phyloP scores from a whole-genome alignment of 2,888 invertebrate species.

The Polia nebulosa region DNA sequence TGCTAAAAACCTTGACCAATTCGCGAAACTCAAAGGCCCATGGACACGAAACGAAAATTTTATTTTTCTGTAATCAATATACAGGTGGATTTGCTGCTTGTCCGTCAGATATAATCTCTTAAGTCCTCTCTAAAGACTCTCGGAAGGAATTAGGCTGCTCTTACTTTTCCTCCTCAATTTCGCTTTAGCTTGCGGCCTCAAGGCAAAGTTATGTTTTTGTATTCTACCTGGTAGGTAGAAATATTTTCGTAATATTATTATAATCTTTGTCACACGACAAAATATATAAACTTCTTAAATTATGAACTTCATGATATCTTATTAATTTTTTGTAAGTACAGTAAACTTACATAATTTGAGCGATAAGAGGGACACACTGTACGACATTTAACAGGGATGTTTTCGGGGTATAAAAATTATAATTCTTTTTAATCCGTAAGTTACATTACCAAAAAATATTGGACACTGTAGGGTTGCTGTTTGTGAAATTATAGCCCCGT shows the following conservation, averaged over 20 bases:
- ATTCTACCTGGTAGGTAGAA: not conserved
- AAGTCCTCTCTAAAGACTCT: conserved; percentile 31
- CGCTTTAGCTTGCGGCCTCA: not conserved
- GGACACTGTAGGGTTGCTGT: too few species aligned
- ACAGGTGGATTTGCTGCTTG: conserved; percentile 40
- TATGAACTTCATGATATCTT: too few species aligned
- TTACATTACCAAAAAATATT: too few species aligned
- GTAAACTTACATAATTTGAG: too few species aligned
- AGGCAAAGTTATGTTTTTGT: conserved; percentile 21
- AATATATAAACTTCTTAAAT: too few species aligned
- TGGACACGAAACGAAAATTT: not conserved
- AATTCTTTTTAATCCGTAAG: too few species aligned
- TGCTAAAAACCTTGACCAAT: not conserved
- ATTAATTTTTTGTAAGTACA: too few species aligned
- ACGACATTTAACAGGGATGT: too few species aligned
- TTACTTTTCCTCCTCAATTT: conserved; percentile 39
- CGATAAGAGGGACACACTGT: too few species aligned
- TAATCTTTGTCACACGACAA: not conserved
- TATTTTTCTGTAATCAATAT: conserved; percentile 8
- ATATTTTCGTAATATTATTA: not conserved
- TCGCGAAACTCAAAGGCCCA: conserved; percentile 1
- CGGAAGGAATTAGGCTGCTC: conserved; percentile 28
- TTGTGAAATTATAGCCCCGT: too few species aligned
- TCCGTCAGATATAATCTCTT: conserved; percentile 43
- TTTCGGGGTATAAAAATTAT: too few species aligned